A percentile compares a stretch with the other conserved stretches of the same genome.
These are phyloP conservation scores for Dryobates pubescens DNA, from an alignment of 2,797 vertebrate species.

Conservation along the genomic window DNA sequence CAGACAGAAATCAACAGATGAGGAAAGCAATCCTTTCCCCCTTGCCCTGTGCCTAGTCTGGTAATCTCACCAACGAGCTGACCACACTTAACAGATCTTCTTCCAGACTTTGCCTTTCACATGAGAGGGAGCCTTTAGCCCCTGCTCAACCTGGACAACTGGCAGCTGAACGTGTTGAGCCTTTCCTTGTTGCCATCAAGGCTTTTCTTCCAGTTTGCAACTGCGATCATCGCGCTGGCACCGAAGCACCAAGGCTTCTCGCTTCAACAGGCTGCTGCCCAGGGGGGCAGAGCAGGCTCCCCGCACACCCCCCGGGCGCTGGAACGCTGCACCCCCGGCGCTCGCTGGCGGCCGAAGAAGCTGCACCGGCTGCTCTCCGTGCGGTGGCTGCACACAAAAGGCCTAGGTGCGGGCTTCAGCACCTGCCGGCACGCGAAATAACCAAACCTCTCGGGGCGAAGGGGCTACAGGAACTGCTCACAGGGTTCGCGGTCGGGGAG, in stretches of 20 bases:
- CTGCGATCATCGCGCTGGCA: background rate
- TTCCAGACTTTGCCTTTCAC: background rate
- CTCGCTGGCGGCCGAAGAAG: background rate
- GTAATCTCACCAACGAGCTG: no score
- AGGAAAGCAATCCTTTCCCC: background rate
- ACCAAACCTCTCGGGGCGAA: accelerated
- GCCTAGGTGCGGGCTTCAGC: accelerated
- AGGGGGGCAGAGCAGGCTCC: background rate
- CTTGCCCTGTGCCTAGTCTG: accelerated
- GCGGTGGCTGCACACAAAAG: background rate
- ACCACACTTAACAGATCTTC: background rate
- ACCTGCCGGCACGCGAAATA: accelerated
- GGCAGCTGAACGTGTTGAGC: background rate
- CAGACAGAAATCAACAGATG: background rate
- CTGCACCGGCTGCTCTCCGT: accelerated
- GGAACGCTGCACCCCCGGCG: background rate
- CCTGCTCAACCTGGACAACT: no score
- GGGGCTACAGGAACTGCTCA: accelerated
- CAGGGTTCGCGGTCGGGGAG: accelerated
- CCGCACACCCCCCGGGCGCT: accelerated
- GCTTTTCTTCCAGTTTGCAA: background rate
- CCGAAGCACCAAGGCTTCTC: background rate
- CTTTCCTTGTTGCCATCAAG: background rate
- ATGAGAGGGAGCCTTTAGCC: background rate
- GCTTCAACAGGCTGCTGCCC: no score